Percentiles rank a stretch among this genome's conserved stretches.
phyloP scores from a whole-genome alignment of 2,113 vertebrate species.

The Eptesicus fuscus region DNA sequence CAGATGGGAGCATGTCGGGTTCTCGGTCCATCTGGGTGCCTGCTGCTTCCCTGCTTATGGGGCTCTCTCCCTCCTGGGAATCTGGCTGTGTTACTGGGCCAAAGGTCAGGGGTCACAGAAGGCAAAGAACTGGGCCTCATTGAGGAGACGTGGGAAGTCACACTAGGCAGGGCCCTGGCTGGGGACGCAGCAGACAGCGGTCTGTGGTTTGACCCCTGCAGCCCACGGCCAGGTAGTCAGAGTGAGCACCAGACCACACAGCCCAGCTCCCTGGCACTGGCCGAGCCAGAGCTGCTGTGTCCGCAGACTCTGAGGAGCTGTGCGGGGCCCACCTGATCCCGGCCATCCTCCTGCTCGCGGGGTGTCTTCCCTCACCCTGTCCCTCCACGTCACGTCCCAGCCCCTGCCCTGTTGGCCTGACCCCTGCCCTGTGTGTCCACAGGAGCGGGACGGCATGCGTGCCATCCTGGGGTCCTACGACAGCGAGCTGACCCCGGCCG shows the following conservation, averaged over 20 bases:
- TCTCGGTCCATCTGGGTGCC: rapidly evolving
- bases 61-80: no score
- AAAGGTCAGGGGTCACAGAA: not conserved
- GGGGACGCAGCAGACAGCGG: not conserved
- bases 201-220: no score
- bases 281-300: no score
- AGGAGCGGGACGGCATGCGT: constrained; percentile 96
- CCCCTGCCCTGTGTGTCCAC: constrained; percentile 28
- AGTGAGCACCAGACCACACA: rapidly evolving
- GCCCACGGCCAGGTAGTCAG: not conserved
- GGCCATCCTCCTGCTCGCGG: rapidly evolving
- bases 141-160: not conserved
- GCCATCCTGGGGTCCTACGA: constrained; percentile 95
- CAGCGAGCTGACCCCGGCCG: constrained; percentile 87
- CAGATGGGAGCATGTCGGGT: not conserved
- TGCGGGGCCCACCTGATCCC: no score
- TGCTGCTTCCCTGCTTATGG: not conserved
- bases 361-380: not conserved
- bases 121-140: rapidly evolving
- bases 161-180: not conserved
- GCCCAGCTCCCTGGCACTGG: not conserved
- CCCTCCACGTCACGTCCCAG: not conserved
- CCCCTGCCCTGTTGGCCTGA: not conserved
- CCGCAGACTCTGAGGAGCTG: not conserved
- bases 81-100: not conserved